Conservation (phyloP, 2,888 invertebrate species). For the Stenoptilia bipunctidactyla region DNA sequence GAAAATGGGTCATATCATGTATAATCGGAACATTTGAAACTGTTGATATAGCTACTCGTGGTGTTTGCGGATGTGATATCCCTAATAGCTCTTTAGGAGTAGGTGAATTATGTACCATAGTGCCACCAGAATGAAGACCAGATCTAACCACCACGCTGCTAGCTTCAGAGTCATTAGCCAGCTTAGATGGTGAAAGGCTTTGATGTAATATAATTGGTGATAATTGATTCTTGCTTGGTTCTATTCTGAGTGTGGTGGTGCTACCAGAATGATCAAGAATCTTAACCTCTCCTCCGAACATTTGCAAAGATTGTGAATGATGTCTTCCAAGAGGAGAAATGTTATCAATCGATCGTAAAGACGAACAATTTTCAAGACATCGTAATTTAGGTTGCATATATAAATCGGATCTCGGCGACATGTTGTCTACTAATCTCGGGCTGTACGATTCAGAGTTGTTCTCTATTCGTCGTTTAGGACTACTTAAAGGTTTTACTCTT, state of each 20-base stretch:
- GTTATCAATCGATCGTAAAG: constrained; percentile 69
- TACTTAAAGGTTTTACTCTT: constrained; percentile 41
- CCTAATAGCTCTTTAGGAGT: constrained; percentile 56
- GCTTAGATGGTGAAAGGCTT: constrained; percentile 57
- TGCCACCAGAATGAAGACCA: constrained; percentile 86
- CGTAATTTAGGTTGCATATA: constrained; percentile 63
- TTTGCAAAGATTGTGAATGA: constrained; percentile 69
- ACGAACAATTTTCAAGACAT: constrained; percentile 56
- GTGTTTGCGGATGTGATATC: constrained; percentile 58
- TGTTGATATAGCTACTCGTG: constrained; percentile 70
- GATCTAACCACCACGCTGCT: constrained; percentile 84
- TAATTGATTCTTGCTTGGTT: constrained; percentile 71
- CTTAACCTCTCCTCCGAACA: constrained; percentile 85
- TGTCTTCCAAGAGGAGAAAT: constrained; percentile 70
- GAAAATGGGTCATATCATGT: constrained; percentile 68
- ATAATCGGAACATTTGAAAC: constrained; percentile 67
- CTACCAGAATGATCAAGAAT: constrained; percentile 78
- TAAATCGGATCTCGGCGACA: constrained; percentile 51
- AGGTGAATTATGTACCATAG: constrained; percentile 76
- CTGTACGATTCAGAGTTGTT: constrained; percentile 48
- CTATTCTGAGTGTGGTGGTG: constrained; percentile 77
- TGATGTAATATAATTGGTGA: constrained; percentile 70
- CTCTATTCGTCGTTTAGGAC: constrained; percentile 54
- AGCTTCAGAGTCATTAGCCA: constrained; percentile 58
- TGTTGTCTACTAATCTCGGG: constrained; percentile 49